These are phyloP conservation scores for Serilophus lunatus DNA, from an alignment of 2,113 vertebrate genomes.

Conservation along the genomic window DNA sequence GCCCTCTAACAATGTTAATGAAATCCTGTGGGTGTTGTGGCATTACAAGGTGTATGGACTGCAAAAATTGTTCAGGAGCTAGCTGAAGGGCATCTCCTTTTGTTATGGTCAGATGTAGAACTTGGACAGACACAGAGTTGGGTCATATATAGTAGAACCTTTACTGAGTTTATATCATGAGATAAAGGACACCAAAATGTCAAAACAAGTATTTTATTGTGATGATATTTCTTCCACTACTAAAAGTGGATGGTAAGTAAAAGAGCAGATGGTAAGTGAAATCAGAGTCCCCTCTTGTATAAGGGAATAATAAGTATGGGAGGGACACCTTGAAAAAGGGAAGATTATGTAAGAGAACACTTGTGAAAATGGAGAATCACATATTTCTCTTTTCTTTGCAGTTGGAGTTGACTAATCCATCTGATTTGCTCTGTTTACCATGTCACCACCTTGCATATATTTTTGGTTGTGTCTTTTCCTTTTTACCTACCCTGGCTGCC, in stretches of 20 bases:
- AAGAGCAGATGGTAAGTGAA: neutral
- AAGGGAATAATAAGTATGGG: neutral
- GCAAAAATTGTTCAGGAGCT: neutral
- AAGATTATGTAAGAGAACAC: neutral
- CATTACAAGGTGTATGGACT: neutral
- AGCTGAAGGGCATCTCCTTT: neutral
- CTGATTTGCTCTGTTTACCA: neutral
- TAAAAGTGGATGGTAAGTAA: too few species aligned
- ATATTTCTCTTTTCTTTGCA: neutral
- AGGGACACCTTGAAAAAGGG: neutral
- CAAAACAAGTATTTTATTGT: neutral
- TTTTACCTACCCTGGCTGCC: neutral
- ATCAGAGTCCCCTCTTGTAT: neutral
- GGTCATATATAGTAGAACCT: neutral
- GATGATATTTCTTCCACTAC: neutral
- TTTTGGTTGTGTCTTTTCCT: neutral
- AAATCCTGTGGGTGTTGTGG: neutral
- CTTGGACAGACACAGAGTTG: neutral
- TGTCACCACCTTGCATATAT: neutral
- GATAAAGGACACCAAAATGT: neutral
- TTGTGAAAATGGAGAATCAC: neutral
- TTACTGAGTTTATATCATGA: neutral
- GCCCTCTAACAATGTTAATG: neutral
- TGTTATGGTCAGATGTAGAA: rapidly evolving
- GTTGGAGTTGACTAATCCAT: neutral